Percentiles rank a stretch among this genome's conserved stretches.
These are phyloP conservation scores for Apodemus speciosus DNA, from an alignment of 2,113 vertebrate species.

Conservation along the genomic window DNA sequence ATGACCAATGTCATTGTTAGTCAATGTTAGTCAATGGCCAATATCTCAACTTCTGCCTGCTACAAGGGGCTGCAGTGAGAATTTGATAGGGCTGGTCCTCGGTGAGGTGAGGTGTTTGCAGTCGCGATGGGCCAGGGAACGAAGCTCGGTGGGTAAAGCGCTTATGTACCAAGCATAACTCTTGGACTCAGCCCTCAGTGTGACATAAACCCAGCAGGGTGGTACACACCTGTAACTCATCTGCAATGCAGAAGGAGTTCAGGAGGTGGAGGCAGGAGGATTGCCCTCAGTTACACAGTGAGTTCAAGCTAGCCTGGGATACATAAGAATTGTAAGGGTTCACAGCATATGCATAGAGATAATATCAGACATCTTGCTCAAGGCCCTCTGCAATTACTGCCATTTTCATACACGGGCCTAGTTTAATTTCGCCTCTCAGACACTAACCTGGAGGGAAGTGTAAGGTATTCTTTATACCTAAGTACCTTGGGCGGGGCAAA, in stretches of 20 bases:
- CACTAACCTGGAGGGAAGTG: background rate
- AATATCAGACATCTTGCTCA: too few species aligned
- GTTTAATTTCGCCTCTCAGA: background rate
- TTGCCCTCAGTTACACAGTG: background rate
- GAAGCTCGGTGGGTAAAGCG: background rate
- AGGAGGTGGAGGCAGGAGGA: too few species aligned
- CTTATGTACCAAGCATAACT: background rate
- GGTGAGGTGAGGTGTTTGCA: background rate
- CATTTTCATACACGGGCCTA: background rate
- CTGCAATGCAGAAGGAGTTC: too few species aligned
- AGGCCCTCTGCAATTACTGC: background rate
- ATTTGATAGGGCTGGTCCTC: background rate
- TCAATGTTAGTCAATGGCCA: background rate
- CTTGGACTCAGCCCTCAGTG: background rate
- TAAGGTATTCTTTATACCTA: background rate
- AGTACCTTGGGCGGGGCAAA: background rate
- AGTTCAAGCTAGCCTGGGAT: background rate
- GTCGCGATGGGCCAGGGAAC: background rate
- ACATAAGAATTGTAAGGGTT: background rate
- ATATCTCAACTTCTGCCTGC: background rate
- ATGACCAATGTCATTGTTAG: background rate
- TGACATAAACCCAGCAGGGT: background rate
- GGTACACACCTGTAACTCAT: background rate
- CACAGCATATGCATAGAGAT: background rate
- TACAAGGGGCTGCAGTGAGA: background rate